Conservation (phyloP, 2,113 vertebrate genomes). For the Anguilla rostrata region DNA sequence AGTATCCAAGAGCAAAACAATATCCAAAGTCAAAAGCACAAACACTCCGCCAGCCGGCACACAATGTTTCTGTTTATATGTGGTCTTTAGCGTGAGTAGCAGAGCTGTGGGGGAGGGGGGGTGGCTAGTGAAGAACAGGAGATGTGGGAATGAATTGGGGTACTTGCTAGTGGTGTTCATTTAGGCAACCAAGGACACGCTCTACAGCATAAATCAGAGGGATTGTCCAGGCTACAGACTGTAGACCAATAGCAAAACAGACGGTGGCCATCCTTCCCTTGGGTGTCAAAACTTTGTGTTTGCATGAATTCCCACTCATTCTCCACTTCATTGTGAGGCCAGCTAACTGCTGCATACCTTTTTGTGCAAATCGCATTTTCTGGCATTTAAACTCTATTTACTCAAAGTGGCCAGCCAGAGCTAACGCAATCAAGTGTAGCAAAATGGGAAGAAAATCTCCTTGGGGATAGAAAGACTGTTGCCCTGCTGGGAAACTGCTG, state of each 20-base stretch:
- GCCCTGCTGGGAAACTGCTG: neutral
- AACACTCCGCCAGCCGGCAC: neutral
- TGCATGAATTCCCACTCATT: neutral
- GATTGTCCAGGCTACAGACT: neutral
- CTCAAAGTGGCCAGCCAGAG: neutral
- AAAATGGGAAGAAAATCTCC: neutral
- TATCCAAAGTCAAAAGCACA: constrained; percentile 3
- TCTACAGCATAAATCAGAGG: neutral
- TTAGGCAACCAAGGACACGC: neutral
- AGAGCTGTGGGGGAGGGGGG: neutral
- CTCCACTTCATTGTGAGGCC: neutral
- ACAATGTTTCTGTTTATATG: neutral
- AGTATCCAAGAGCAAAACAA: constrained; percentile 2
- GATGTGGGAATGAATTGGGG: constrained; percentile 1
- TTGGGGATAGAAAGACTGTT: neutral
- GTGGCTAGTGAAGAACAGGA: neutral
- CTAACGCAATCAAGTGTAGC: constrained; percentile 13
- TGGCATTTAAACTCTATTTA: constrained; percentile 21
- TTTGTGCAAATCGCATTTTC: constrained; percentile 17
- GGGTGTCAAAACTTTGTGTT: neutral
- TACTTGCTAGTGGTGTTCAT: neutral
- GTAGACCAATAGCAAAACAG: neutral
- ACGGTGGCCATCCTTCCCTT: neutral
- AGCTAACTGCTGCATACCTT: neutral
- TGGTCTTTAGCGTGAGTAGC: constrained; percentile 16